Evolutionary conservation across 2,797 vertebrate genomes (phyloP).

Genomic region (Avahi laniger): DNA sequence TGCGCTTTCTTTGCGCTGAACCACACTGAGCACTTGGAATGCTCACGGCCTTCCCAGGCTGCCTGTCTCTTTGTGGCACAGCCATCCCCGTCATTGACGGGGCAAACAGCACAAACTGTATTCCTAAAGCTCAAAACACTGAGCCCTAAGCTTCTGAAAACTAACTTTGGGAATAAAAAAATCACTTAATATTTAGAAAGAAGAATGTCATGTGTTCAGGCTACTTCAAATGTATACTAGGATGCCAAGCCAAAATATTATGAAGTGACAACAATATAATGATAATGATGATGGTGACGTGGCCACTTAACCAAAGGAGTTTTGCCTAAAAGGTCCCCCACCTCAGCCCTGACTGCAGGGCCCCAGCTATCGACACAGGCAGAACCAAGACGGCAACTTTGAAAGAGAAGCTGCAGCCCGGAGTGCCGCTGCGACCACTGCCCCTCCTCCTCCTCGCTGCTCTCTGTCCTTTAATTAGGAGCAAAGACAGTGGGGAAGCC

Average conservation of each 20-base stretch:
- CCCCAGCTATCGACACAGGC: neutral
- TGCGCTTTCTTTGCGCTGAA: accelerated
- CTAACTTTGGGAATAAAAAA: neutral
- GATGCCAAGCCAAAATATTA: neutral
- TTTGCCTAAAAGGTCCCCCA: neutral
- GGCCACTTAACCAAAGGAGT: neutral
- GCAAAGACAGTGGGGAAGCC: accelerated
- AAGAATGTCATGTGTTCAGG: neutral
- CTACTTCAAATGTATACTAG: neutral
- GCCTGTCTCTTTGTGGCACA: neutral
- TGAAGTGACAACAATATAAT: neutral
- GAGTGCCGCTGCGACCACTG: accelerated
- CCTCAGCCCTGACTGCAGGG: accelerated
- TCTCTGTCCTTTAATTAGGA: accelerated
- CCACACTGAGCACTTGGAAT: neutral
- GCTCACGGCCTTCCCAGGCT: neutral
- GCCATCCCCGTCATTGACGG: too few relatives aligned
- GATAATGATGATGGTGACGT: neutral
- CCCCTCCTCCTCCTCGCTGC: accelerated
- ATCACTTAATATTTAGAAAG: neutral
- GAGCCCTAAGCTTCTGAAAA: neutral
- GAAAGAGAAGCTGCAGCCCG: neutral
- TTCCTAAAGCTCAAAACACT: neutral
- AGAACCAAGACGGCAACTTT: accelerated
- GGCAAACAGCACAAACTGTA: neutral